Evolutionary conservation across 2,797 vertebrate species (phyloP), one percentile per base, ranked within the genome.

Genomic region (Sebastes hubbsi): DNA sequence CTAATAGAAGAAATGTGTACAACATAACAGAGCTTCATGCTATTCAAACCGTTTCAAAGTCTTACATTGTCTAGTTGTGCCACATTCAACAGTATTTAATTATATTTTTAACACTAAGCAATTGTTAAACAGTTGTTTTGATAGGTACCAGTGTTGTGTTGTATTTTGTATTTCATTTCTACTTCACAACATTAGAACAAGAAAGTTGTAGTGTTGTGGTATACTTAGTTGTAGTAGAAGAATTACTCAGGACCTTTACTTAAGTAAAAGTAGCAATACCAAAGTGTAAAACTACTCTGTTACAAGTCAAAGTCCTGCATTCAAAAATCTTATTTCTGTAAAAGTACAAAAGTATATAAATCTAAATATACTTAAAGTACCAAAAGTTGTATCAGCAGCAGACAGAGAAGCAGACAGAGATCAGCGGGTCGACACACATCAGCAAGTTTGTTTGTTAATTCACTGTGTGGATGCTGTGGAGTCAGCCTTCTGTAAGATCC

Each of bases 371-470:
- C 42, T 46, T 46, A 46, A 18, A 46, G 16, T 42, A 16, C 38
- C 14, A 42, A 42, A 42, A 42, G 68, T 75, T 46, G 24, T 61
- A 78, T 82, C 72, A 49, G 71, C 78, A 60, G 69, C 72, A 77
- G 75, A 68, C 60, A 70, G 65, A 70, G 34, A 30, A 59, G 72
- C 72, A 77, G 75, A 46, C 64, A 70, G 61, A 71, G 69, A 77
- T 75, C 58, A 83, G 80, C 63, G 67, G 73, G 52, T 67, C 4
- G 24, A 42, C 16, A 62, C 78, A 72, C 55, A 71, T 65, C 54
- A 61, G 18, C 25, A 24, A 8, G 27, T 77, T 20, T 56, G 14
- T 66, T 75, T 54, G 16, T 22, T 58, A 65, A 72, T 65, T 60
- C 27, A 1, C 18, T 42, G 13, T 65, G 62, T 62, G 65, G 52